Base-by-base conservation (phyloP, 1,140 invertebrate genomes). In the Diploscapter pachys region DNA sequence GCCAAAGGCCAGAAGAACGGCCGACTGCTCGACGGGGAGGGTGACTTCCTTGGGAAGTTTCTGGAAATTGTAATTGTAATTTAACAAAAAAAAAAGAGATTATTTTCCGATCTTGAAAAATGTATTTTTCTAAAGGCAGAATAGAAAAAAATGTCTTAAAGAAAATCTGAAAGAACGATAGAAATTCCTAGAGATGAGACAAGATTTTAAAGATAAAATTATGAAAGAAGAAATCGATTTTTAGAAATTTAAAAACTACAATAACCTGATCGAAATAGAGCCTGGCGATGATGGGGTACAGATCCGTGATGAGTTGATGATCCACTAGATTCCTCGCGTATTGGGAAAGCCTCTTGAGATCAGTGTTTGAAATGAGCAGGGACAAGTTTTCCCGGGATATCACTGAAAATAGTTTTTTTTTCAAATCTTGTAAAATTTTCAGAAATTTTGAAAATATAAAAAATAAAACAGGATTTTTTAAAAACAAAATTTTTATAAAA, bases 261-360 rank as follows among this genome's bases (percentile, higher is more conserved):
- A 31, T 31, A 31, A 31, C n/a, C 6, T 73, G 75, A 61, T 91
- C 88, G 86, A 96, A 98, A 81, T 92, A 93, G 8, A 98, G 85
- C 72, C 88, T 88, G 0, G 92, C 90, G 31, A 98, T 83, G 0
- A 90, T 89, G 0, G 91, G 91, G 49, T 98, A 85, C n/a, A 98
- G 87, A 87, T 98, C 95, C 78, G 92, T 90, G 13, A 99, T 92
- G 3, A 97, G 89, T 81, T 96, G 91, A 88, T 96, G 93, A 87
- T 99, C 96, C 3, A 91, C 92, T 88, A 97, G 91, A 87, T 98
- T 97, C 67, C 92, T 91, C 48, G 91, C 90, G 86, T 98, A 99
- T 78, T 92, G 89, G 86, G 97, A 93, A 59, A 99, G 86, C 13
- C 95, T 88, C 85, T 92, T 91, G 54, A 98, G 82, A 86, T 98